Evolutionary conservation across 1,140 invertebrate genomes (phyloP), one percentile per base, ranked within the genome.

Genomic region (Scaptomyza pallida): DNA sequence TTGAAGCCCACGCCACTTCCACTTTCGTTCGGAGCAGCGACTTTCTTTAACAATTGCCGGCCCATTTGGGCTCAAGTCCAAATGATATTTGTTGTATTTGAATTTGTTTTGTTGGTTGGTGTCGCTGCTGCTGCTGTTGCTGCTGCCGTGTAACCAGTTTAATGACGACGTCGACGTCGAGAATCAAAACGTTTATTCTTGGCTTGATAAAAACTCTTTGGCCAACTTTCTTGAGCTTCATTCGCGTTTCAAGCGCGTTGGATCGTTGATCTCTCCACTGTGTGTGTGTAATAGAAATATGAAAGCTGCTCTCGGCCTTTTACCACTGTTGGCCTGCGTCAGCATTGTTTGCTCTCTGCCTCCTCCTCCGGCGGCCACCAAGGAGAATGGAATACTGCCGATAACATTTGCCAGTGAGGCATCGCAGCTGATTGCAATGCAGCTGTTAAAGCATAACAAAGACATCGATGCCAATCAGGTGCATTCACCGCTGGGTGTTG

Each of bases 401-500:
- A 59, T 51, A 52, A 72, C 64, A 33, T 90, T 88, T 67, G 85
- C 85, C 59, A 80, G 85, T 1, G 50, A 68, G 9, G 75, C 77
- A 15, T 90, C 90, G 0, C 89, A 91, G 69, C 78, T 90, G 52
- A 88, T 91, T 57, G 85, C 88, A 10, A 69, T 75, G 44, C 81
- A 91, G 64, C 55, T 91, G 56, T 61, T 91, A 1, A 91, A 91
- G 51, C 76, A 78, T 44, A 90, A 81, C 65, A 90, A 86, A 55
- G 93, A 94, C 43, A 93, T 93, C 71, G 90, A 93, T 17, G 92
- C 92, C 35, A 94, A 94, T 52, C 92, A 94, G 62, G 94, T 93
- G n/a, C 94, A 94, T 59, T 94, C 94, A 1, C 94, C 94, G 0
- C 80, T 94, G 21, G 94, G 94, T 0, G 94, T 94, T 54, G 93